Evolutionary conservation across 2,797 vertebrate genomes (phyloP).

Genomic region (Coranthus polyacanthus): DNA sequence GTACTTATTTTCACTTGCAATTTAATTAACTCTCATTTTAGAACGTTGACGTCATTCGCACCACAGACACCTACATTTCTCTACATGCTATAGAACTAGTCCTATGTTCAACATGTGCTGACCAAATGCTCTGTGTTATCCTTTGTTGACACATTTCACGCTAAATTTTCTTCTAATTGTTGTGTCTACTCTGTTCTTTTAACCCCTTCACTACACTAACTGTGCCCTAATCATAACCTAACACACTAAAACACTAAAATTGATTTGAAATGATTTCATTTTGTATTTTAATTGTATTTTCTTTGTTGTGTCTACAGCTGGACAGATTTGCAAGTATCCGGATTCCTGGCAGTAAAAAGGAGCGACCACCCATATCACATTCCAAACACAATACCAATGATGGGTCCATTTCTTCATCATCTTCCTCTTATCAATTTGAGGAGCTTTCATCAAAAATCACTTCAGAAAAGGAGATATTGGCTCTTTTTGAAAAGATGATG

Average conservation of each 20-base stretch:
- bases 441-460: conserved; percentile 88
- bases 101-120: conserved; percentile 9
- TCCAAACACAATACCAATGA: conserved; percentile 86
- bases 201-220: conserved; percentile 11
- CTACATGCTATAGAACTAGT: conserved; percentile 16
- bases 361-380: conserved; percentile 85
- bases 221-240: conserved; percentile 3
- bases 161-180: conserved; percentile 10
- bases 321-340: conserved; percentile 96
- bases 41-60: conserved; percentile 24
- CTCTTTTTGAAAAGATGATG: conserved; percentile 99
- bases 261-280: background rate
- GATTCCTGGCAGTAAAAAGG: conserved; percentile 94
- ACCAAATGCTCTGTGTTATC: conserved; percentile 6
- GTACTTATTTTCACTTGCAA: conserved; percentile 24
- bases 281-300: conserved; percentile 27
- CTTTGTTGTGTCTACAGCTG: conserved; percentile 82
- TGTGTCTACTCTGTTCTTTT: conserved; percentile 1
- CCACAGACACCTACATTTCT: conserved; percentile 17
- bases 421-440: conserved; percentile 81
- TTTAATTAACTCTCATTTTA: conserved; percentile 9
- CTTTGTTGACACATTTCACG: conserved; percentile 24
- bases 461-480: conserved; percentile 92
- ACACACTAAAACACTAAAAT: background rate
- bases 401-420: conserved; percentile 80